Evolutionary conservation across 2,888 invertebrate genomes (phyloP).

Genomic region (Ametastegia equiseti): DNA sequence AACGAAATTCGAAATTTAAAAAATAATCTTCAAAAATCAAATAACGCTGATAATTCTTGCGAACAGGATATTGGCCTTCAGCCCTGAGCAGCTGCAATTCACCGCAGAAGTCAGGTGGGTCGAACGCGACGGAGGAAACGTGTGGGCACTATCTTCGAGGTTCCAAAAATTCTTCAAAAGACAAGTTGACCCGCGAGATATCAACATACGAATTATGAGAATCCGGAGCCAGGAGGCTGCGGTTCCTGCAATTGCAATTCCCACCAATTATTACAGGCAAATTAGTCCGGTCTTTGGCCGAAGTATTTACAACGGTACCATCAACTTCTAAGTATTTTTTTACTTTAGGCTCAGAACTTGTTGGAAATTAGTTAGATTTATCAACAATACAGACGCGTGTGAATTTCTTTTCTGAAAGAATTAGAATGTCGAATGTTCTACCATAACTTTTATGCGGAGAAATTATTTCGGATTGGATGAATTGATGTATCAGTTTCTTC

Average conservation of each 20-base stretch:
- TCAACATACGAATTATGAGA: slow-evolving; percentile 86
- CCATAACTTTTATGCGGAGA: no score
- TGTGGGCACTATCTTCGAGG: slow-evolving; percentile 87
- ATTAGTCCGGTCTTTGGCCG: slow-evolving; percentile 55
- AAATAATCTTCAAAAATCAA: slow-evolving; percentile 32
- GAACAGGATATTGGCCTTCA: slow-evolving; percentile 84
- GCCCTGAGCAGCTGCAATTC: slow-evolving; percentile 86
- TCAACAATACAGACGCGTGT: no score
- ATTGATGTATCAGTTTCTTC: background rate
- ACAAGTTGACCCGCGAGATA: slow-evolving; percentile 82
- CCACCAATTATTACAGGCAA: slow-evolving; percentile 58
- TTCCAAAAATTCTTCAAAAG: slow-evolving; percentile 90
- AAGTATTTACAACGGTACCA: slow-evolving; percentile 63
- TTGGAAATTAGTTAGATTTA: no score
- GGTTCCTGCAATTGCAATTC: slow-evolving; percentile 47
- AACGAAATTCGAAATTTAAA: background rate
- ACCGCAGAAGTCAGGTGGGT: slow-evolving; percentile 86
- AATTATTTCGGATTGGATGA: background rate
- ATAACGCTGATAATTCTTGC: no score
- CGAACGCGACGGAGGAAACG: slow-evolving; percentile 82
- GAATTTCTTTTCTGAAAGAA: no score
- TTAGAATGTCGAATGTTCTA: no score
- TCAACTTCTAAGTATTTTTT: background rate
- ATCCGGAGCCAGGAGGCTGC: slow-evolving; percentile 67
- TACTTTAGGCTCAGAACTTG: background rate